A percentile compares a stretch with the other conserved stretches of the same genome.
These are phyloP conservation scores for Smithornis capensis DNA, from an alignment of 2,113 vertebrate species.

Conservation along the genomic window DNA sequence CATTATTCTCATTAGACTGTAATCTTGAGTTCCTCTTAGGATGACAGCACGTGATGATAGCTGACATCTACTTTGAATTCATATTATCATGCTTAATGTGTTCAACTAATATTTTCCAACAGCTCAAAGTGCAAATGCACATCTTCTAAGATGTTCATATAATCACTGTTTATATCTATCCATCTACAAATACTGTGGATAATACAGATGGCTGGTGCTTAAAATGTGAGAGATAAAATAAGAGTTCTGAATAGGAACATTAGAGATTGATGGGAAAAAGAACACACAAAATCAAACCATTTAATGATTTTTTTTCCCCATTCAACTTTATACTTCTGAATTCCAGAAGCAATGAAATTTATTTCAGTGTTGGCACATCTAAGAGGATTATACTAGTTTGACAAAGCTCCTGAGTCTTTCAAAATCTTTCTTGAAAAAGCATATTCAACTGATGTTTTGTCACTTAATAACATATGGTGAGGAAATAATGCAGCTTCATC, in stretches of 20 bases:
- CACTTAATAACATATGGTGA: slow-evolving; percentile 17
- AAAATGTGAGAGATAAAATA: background rate
- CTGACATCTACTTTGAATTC: background rate
- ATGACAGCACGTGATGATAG: background rate
- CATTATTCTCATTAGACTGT: slow-evolving; percentile 46
- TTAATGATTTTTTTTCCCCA: background rate
- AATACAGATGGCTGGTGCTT: background rate
- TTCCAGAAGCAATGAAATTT: slow-evolving; percentile 37
- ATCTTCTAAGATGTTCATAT: background rate
- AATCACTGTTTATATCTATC: background rate
- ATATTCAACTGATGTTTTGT: slow-evolving; percentile 18
- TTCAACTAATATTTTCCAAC: slow-evolving; percentile 17
- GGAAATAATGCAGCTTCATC: slow-evolving; percentile 11
- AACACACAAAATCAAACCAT: background rate
- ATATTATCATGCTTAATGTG: background rate
- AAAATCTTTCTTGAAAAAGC: slow-evolving; percentile 25
- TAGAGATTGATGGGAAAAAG: background rate
- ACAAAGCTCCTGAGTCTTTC: slow-evolving; percentile 18
- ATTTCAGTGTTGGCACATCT: slow-evolving; percentile 23
- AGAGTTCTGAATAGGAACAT: background rate
- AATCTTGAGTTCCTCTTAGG: slow-evolving; percentile 27
- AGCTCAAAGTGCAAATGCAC: background rate
- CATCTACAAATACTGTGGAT: background rate
- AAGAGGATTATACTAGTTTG: slow-evolving; percentile 37
- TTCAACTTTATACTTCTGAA: slow-evolving; percentile 38